Evolutionary conservation across 2,888 invertebrate genomes (phyloP).

Genomic region (Timema podura): DNA sequence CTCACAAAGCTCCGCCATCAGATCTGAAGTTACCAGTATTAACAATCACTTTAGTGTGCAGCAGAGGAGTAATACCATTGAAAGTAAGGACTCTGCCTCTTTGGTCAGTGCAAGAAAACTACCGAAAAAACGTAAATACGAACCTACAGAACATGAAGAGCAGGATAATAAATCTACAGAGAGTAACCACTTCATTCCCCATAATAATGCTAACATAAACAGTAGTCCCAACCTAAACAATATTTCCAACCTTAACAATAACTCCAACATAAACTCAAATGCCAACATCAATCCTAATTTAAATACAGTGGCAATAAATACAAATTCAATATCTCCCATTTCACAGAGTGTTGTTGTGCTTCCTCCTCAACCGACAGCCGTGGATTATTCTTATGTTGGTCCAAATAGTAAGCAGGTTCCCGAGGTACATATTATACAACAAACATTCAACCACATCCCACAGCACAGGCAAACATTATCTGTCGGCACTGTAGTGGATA

Average conservation of each 20-base stretch:
- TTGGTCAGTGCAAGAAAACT: constrained; percentile 61
- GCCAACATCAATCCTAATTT: no score
- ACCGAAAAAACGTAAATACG: constrained; percentile 90
- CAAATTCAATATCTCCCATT: constrained; percentile 6
- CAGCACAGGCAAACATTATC: constrained; percentile 24
- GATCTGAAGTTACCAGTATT: no score
- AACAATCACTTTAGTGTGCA: no score
- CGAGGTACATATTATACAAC: constrained; percentile 21
- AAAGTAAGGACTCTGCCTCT: constrained; percentile 42
- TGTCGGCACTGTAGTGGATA: constrained; percentile 18
- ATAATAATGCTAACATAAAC: constrained; percentile 26
- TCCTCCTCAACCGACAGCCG: constrained; percentile 55
- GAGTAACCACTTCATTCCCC: constrained; percentile 30
- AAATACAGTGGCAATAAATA: no score
- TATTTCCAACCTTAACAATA: constrained; percentile 14
- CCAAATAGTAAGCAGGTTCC: constrained; percentile 21
- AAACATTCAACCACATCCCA: constrained; percentile 14
- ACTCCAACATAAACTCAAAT: neutral
- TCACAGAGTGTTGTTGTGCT: constrained; percentile 43
- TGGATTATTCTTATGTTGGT: constrained; percentile 53
- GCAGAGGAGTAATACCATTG: no score
- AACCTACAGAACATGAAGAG: constrained; percentile 73
- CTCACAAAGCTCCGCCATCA: no score
- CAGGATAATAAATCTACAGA: constrained; percentile 45
- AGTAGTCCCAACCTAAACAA: constrained; percentile 39